These are phyloP conservation scores for Zaprionus taronus DNA, from an alignment of 1,140 invertebrate species.

Conservation along the genomic window DNA sequence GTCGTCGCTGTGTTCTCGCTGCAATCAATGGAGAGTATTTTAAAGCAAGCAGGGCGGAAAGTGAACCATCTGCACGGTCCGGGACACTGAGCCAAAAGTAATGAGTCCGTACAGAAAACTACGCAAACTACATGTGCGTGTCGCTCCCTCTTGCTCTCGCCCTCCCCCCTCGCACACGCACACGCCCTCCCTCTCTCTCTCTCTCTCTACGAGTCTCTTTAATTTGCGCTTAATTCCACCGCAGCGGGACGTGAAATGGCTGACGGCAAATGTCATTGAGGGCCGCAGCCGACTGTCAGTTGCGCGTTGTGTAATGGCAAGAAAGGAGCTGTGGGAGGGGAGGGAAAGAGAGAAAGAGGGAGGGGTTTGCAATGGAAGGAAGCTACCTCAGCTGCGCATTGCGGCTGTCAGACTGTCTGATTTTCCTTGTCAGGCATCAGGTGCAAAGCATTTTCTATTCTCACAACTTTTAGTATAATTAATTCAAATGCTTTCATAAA, in stretches of 20 bases:
- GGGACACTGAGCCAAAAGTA: constrained; percentile 4
- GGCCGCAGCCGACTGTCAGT: constrained; percentile 1
- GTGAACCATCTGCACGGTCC: background rate
- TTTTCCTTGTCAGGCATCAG: constrained; percentile 68
- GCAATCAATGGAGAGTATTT: constrained; percentile 1
- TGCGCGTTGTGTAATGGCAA: background rate
- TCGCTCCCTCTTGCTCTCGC: background rate
- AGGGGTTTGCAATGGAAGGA: no score
- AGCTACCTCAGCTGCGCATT: background rate
- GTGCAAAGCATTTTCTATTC: constrained; percentile 78
- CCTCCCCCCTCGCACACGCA: rapidly evolving
- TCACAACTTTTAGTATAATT: constrained; percentile 80
- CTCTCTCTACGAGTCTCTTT: background rate
- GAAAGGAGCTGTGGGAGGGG: background rate
- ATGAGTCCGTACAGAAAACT: background rate
- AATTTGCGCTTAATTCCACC: constrained; percentile 1
- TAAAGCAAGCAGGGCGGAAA: background rate
- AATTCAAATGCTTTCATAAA: constrained; percentile 79
- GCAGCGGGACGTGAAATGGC: background rate
- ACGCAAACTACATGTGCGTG: constrained; percentile 4
- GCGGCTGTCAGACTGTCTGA: background rate
- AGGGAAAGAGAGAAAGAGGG: background rate
- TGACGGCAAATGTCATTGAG: constrained; percentile 11
- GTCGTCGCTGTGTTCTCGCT: no score
- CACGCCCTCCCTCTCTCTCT: background rate